Evolutionary conservation across 2,797 vertebrate genomes (phyloP).

Genomic region (Enteromius afrohamiltoni): DNA sequence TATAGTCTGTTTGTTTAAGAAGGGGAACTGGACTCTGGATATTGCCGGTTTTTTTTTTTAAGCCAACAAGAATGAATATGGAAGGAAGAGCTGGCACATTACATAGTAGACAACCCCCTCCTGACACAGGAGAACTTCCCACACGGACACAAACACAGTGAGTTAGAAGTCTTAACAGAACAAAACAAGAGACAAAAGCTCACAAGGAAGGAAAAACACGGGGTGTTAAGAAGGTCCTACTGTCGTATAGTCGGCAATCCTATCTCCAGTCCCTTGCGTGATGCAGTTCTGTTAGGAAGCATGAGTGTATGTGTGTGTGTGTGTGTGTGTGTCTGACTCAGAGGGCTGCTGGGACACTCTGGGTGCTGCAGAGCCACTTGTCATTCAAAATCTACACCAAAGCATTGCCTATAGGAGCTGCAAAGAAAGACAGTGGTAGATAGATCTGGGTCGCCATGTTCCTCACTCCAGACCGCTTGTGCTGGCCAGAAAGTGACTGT

Average conservation of each 20-base stretch:
- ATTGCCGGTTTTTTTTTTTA: slow-evolving; percentile 14
- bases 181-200: slow-evolving; percentile 25
- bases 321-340: slow-evolving; percentile 17
- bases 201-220: slow-evolving; percentile 34
- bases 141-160: slow-evolving; percentile 62
- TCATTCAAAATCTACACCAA: slow-evolving; percentile 44
- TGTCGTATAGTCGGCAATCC: slow-evolving; percentile 53
- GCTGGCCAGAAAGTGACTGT: slow-evolving; percentile 1
- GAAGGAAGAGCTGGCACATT: slow-evolving; percentile 56
- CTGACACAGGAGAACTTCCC: slow-evolving; percentile 57
- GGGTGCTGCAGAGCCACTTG: slow-evolving; percentile 39
- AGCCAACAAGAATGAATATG: slow-evolving; percentile 52
- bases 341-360: slow-evolving; percentile 43
- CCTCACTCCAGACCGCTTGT: slow-evolving; percentile 43
- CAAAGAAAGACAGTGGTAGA: slow-evolving; percentile 53
- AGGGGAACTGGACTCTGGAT: slow-evolving; percentile 4
- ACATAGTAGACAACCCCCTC: slow-evolving; percentile 58
- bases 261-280: slow-evolving; percentile 49
- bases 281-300: slow-evolving; percentile 24
- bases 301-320: slow-evolving; percentile 19
- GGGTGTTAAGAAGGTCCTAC: slow-evolving; percentile 53
- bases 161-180: slow-evolving; percentile 45
- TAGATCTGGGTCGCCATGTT: slow-evolving; percentile 65
- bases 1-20: not conserved
- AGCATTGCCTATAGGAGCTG: slow-evolving; percentile 48